These are phyloP conservation scores for Sternotherus odoratus DNA, from an alignment of 2,797 vertebrate species.

Conservation along the genomic window DNA sequence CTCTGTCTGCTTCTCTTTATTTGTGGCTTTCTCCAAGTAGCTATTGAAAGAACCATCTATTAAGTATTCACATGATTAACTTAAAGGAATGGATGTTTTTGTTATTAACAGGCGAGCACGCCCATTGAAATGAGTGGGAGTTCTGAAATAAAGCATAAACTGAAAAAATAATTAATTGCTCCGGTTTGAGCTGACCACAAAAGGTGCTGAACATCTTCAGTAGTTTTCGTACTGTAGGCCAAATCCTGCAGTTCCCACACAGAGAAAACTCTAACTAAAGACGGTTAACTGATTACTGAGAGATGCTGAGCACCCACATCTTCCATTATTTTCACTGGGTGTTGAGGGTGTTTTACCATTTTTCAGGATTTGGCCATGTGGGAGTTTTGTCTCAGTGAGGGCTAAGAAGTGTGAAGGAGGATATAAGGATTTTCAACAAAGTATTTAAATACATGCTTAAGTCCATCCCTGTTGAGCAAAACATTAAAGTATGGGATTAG, in stretches of 20 bases:
- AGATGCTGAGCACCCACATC: neutral
- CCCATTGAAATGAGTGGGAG: accelerated
- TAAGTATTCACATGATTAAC: conserved; percentile 28
- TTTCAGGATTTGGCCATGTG: neutral
- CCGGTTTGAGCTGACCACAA: neutral
- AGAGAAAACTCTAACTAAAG: neutral
- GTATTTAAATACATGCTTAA: neutral
- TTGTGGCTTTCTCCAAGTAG: neutral
- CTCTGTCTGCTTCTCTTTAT: neutral
- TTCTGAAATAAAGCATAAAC: neutral
- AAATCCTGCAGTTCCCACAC: neutral
- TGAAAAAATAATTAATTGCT: neutral
- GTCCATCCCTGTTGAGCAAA: neutral
- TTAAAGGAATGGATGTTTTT: accelerated
- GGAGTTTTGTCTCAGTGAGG: neutral
- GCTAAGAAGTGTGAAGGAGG: neutral
- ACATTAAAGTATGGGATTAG: neutral
- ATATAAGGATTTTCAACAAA: neutral
- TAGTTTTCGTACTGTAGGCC: neutral
- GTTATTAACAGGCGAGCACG: neutral
- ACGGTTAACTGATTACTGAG: neutral
- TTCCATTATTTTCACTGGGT: neutral
- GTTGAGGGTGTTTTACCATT: neutral
- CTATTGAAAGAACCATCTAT: neutral
- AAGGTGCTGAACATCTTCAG: too few species aligned